phyloP scores from a whole-genome alignment of 2,797 vertebrate genomes.

The Crocidura indochinensis region DNA sequence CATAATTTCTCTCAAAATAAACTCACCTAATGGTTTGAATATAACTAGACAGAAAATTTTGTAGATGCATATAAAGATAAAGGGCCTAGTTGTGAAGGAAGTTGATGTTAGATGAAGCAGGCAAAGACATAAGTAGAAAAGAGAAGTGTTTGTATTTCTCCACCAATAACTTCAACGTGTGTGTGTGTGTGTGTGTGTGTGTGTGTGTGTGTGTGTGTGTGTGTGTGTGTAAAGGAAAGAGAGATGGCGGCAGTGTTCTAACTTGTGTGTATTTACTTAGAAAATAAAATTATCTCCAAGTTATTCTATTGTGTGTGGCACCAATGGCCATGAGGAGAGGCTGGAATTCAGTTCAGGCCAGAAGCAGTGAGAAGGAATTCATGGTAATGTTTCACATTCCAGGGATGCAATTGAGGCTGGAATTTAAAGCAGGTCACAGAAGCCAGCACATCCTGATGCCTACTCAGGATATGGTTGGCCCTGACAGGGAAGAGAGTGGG shows the following conservation, averaged over 20 bases:
- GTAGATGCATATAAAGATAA: neutral
- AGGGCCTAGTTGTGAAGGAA: neutral
- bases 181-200: neutral
- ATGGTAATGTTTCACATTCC: neutral
- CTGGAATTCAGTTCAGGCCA: neutral
- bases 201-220: neutral
- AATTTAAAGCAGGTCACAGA: too few species aligned
- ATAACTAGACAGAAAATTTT: slow-evolving; percentile 45
- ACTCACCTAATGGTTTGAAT: slow-evolving; percentile 46
- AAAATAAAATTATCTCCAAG: slow-evolving; percentile 13
- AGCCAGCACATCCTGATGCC: too few species aligned
- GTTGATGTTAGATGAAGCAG: neutral
- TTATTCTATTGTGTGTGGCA: neutral
- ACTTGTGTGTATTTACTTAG: neutral
- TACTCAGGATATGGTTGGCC: too few species aligned
- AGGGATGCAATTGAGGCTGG: too few species aligned
- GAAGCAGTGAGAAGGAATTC: neutral
- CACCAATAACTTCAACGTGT: neutral
- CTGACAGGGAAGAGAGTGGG: too few species aligned
- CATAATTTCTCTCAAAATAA: slow-evolving; percentile 62
- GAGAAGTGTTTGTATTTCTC: slow-evolving; percentile 26
- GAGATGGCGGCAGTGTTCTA: neutral
- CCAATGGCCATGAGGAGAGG: neutral
- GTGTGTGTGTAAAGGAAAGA: too few species aligned
- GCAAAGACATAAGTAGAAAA: neutral